Evolutionary conservation across 2,888 invertebrate species (phyloP).

Genomic region (Anthrax anthrax): DNA sequence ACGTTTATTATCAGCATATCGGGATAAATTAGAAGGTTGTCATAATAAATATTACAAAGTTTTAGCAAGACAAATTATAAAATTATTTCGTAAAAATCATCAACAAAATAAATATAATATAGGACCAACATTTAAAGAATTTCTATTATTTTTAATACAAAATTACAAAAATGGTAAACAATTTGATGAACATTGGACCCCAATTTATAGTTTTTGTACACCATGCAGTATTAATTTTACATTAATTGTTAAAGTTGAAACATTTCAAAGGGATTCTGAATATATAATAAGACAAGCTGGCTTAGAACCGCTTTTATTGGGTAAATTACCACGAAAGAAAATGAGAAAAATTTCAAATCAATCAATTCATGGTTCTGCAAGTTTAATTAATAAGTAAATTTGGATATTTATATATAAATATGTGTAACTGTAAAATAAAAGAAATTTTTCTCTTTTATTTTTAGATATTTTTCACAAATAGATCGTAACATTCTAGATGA

Average conservation of each 20-base stretch:
- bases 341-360: conserved; percentile 38
- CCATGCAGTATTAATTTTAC: conserved; percentile 51
- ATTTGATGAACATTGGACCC: conserved; percentile 52
- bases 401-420: neutral
- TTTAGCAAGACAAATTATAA: conserved; percentile 48
- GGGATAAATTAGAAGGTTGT: conserved; percentile 58
- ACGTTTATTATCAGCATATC: conserved; percentile 53
- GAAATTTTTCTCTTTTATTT: neutral
- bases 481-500: conserved; percentile 40
- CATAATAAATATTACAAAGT: conserved; percentile 55
- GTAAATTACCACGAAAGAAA: conserved; percentile 37
- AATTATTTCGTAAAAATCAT: conserved; percentile 40
- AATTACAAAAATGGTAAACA: conserved; percentile 41
- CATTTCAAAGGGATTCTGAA: conserved; percentile 43
- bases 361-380: conserved; percentile 31
- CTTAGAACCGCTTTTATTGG: conserved; percentile 38
- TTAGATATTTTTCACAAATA: conserved; percentile 42
- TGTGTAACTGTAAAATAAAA: neutral
- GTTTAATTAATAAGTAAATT: conserved; percentile 40
- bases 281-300: conserved; percentile 45
- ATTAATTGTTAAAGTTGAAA: conserved; percentile 49
- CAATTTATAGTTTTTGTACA: conserved; percentile 47
- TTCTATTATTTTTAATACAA: conserved; percentile 50
- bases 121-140: conserved; percentile 55
- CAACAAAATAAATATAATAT: conserved; percentile 18